Conservation (phyloP, 2,888 invertebrate genomes). For the Digitonthophagus gazella region DNA sequence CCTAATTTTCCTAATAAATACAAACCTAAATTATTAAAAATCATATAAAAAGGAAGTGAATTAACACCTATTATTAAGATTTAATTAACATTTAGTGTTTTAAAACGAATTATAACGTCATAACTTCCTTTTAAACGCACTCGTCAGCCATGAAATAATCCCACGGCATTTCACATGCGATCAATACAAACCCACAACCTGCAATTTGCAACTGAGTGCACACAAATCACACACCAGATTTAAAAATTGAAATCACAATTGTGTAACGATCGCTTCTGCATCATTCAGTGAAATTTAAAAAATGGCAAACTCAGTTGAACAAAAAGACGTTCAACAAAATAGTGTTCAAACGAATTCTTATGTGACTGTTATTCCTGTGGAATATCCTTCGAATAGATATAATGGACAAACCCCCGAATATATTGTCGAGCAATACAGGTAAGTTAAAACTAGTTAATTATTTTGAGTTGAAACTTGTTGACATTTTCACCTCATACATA, state of each 20-base stretch:
- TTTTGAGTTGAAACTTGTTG: no score
- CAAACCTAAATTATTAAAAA: not conserved
- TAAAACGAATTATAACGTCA: not conserved
- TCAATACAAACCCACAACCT: slow-evolving; percentile 11
- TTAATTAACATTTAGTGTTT: not conserved
- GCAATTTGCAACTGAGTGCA: not conserved
- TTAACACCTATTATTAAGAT: not conserved
- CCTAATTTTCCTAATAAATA: not conserved
- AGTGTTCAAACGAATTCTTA: slow-evolving; percentile 38
- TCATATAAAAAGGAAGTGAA: no score
- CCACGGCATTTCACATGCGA: slow-evolving; percentile 11
- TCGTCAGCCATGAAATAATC: slow-evolving; percentile 18
- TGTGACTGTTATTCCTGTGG: slow-evolving; percentile 44
- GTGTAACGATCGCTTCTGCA: no score
- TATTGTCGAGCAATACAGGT: slow-evolving; percentile 45
- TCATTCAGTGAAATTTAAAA: not conserved
- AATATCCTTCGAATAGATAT: slow-evolving; percentile 42
- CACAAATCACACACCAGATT: not conserved
- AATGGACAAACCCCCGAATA: slow-evolving; percentile 41
- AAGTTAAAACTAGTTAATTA: slow-evolving; percentile 25
- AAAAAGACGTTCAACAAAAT: slow-evolving; percentile 38
- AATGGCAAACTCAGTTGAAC: slow-evolving; percentile 28
- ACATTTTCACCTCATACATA: not conserved
- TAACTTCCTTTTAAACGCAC: slow-evolving; percentile 11
- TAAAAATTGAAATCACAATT: no score